Percentiles rank a stretch among this genome's conserved stretches.
Evolutionary conservation across 2,888 invertebrate species (phyloP).

Genomic region (Plemyria rubiginata): DNA sequence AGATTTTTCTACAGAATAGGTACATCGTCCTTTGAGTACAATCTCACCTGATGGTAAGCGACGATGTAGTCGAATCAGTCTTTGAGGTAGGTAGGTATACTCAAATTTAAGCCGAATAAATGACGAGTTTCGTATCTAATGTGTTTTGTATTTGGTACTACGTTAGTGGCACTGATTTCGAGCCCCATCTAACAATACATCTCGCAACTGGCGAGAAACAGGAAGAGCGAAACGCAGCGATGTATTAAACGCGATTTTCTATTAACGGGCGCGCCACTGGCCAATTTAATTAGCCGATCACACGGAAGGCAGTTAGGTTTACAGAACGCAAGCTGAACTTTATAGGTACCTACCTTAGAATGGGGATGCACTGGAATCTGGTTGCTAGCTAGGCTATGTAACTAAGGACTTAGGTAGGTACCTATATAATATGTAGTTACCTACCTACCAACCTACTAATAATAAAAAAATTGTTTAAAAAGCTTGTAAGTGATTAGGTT

Average conservation of each 20-base stretch:
- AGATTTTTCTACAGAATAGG: too few species aligned
- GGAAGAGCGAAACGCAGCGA: constrained; percentile 59
- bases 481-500: too few species aligned
- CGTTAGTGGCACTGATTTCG: constrained; percentile 3
- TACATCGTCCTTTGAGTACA: too few species aligned
- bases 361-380: neutral
- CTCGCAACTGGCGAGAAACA: constrained; percentile 42
- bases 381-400: neutral
- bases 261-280: constrained; percentile 62
- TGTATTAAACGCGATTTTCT: constrained; percentile 72
- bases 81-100: too few species aligned
- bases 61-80: too few species aligned
- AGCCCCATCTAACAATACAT: constrained; percentile 38
- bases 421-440: too few species aligned
- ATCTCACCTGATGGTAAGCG: too few species aligned
- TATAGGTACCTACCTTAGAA: constrained; percentile 26
- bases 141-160: too few species aligned
- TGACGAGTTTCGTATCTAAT: constrained; percentile 21
- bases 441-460: too few species aligned
- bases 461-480: too few species aligned
- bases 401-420: too few species aligned
- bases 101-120: neutral
- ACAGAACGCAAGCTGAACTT: constrained; percentile 54
- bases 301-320: constrained; percentile 67
- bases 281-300: constrained; percentile 79